phyloP scores from a whole-genome alignment of 2,797 vertebrate species.

The Cichlasoma orientale region DNA sequence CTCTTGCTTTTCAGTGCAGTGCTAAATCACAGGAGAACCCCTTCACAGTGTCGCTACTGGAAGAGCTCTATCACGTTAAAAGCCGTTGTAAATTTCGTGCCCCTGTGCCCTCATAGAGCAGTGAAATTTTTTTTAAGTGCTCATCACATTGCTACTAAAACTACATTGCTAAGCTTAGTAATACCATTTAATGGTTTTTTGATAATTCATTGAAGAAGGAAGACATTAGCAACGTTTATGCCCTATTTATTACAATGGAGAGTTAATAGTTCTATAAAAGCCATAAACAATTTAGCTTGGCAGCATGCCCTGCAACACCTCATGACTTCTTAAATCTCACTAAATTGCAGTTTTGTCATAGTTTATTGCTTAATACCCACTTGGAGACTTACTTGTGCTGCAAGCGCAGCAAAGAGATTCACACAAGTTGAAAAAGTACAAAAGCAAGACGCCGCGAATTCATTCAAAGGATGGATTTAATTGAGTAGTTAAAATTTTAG shows the following conservation, averaged over 20 bases:
- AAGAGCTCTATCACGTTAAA: conserved; percentile 6
- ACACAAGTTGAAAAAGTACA: background rate
- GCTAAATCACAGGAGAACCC: background rate
- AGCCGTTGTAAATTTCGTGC: background rate
- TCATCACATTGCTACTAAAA: background rate
- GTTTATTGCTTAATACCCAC: conserved; percentile 17
- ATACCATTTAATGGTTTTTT: conserved; percentile 23
- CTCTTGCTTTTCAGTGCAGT: background rate
- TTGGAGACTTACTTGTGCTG: background rate
- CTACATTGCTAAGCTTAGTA: background rate
- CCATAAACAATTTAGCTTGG: conserved; percentile 33
- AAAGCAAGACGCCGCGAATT: background rate
- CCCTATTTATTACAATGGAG: conserved; percentile 2
- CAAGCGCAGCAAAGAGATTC: background rate
- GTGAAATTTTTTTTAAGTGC: conserved; percentile 7
- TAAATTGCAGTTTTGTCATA: background rate
- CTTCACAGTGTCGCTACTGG: background rate
- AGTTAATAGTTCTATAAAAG: conserved; percentile 34
- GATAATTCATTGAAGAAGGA: conserved; percentile 37
- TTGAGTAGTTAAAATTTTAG: background rate
- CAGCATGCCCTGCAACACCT: background rate
- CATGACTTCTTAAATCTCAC: conserved; percentile 17
- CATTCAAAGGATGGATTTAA: background rate
- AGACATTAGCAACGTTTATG: conserved; percentile 6
- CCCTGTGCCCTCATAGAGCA: background rate